A percentile compares a stretch with the other conserved stretches of the same genome.
Conservation (phyloP, 2,113 vertebrate species). For the Myiozetetes cayanensis region DNA sequence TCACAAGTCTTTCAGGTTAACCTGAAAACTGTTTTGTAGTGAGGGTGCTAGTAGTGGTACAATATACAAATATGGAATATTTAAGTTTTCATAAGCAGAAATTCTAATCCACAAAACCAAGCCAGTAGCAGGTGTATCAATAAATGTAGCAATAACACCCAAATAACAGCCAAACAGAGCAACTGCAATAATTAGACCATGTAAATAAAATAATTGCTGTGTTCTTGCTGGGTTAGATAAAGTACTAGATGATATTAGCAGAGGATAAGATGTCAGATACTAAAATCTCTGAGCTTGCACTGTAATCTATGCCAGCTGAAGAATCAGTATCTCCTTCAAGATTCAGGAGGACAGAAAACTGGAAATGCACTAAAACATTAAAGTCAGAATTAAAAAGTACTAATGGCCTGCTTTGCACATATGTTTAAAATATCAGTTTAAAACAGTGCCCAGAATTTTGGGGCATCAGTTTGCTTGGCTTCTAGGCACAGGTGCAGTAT, state of each 20-base stretch:
- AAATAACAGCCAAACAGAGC: conserved; percentile 37
- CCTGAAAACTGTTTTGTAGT: background rate
- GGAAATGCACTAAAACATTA: background rate
- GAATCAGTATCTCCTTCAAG: background rate
- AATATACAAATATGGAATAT: conserved; percentile 9
- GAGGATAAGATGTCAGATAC: background rate
- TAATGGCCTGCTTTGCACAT: background rate
- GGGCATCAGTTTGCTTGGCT: background rate
- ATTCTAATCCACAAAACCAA: conserved; percentile 4
- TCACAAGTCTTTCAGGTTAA: background rate
- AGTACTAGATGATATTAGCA: background rate
- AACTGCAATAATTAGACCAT: conserved; percentile 53
- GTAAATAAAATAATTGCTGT: conserved; percentile 25
- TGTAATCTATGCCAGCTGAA: background rate
- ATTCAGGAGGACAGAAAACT: background rate
- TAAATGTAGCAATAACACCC: conserved; percentile 44
- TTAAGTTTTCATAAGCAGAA: conserved; percentile 32
- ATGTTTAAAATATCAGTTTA: background rate
- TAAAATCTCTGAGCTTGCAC: background rate
- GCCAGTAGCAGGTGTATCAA: conserved; percentile 28
- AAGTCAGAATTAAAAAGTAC: background rate
- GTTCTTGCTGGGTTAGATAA: background rate
- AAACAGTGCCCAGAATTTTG: background rate
- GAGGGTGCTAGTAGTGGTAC: background rate
- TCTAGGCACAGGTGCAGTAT: background rate